Evolutionary conservation across 2,888 invertebrate species (phyloP).

Genomic region (Machimus rusticus): DNA sequence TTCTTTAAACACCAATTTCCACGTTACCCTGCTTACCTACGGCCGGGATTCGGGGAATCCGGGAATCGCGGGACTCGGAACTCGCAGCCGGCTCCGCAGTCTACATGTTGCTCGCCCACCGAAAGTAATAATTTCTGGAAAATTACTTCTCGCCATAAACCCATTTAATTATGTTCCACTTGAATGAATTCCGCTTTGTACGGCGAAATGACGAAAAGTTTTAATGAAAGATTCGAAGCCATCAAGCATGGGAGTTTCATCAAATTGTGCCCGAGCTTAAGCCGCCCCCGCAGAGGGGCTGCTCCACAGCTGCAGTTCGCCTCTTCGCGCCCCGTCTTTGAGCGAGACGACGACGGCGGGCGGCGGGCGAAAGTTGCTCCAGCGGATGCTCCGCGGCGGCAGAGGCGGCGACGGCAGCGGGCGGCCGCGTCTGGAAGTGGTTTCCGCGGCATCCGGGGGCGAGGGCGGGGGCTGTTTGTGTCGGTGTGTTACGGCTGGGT

Average conservation of each 20-base stretch:
- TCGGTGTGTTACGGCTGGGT: not conserved
- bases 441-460: not conserved
- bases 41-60: not conserved
- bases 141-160: conserved; percentile 40
- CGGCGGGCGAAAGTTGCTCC: not conserved
- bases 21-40: not conserved
- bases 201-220: conserved; percentile 37
- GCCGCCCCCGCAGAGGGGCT: not conserved
- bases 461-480: not conserved
- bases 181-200: conserved; percentile 41
- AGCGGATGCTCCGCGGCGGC: not conserved
- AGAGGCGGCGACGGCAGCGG: not conserved
- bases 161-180: conserved; percentile 40
- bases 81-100: not conserved
- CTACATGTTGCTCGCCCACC: conserved; percentile 36
- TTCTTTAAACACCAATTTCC: conserved; percentile 36
- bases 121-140: conserved; percentile 37
- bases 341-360: not conserved
- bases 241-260: conserved; percentile 11
- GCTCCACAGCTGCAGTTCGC: not conserved
- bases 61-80: not conserved
- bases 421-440: not conserved
- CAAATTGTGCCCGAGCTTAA: not conserved
- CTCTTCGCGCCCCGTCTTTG: not conserved
- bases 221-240: conserved; percentile 39